Evolutionary conservation across 2,888 invertebrate genomes (phyloP).

Genomic region (Hololepta plana): DNA sequence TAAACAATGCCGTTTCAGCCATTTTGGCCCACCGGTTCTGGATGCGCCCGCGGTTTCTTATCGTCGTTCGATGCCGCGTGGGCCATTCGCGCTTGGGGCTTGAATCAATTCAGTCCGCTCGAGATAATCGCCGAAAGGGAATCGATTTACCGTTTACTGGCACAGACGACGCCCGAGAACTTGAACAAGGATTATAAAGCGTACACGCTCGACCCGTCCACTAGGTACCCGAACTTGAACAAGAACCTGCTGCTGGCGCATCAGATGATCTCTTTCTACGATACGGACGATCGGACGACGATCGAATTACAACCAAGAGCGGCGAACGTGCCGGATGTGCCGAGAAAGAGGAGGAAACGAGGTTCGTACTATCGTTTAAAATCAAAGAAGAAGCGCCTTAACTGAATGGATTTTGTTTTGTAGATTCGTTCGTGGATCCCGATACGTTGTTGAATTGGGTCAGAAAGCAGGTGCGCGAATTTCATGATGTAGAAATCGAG

Average conservation of each 20-base stretch:
- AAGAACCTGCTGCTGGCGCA: constrained; percentile 53
- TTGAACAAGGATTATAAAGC: constrained; percentile 72
- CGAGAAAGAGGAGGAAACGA: constrained; percentile 46
- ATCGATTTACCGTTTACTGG: constrained; percentile 62
- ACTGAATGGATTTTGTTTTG: constrained; percentile 8
- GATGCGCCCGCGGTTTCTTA: constrained; percentile 92
- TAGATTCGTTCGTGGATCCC: constrained; percentile 51
- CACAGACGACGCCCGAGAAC: constrained; percentile 95
- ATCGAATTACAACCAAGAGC: constrained; percentile 31
- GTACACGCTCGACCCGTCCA: constrained; percentile 74
- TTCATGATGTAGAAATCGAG: constrained; percentile 37
- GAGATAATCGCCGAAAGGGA: constrained; percentile 88
- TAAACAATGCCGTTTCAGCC: constrained; percentile 49
- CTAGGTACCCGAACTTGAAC: constrained; percentile 74
- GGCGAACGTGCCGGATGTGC: constrained; percentile 31
- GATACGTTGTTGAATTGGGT: constrained; percentile 66
- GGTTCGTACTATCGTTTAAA: constrained; percentile 23
- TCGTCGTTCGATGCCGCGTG: constrained; percentile 93
- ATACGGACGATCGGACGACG: constrained; percentile 48
- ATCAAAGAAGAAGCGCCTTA: not conserved
- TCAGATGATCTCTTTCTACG: constrained; percentile 53
- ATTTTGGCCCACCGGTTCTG: constrained; percentile 99
- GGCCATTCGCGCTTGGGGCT: constrained; percentile 71
- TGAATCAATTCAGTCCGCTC: constrained; percentile 48
- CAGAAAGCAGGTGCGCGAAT: constrained; percentile 48